phyloP scores from a whole-genome alignment of 2,888 invertebrate species.

The Tipula lateralis region DNA sequence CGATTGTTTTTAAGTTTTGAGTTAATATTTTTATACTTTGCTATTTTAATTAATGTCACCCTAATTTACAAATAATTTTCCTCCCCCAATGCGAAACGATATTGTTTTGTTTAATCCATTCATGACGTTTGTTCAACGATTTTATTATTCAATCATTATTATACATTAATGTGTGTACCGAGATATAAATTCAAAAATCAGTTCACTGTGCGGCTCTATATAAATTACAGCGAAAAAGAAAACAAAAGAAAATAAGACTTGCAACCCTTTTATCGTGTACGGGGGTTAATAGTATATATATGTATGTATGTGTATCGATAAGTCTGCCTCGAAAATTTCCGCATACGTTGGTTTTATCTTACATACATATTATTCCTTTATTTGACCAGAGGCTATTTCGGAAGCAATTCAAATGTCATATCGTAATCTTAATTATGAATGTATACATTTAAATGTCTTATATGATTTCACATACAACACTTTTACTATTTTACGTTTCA shows the following conservation, averaged over 20 bases:
- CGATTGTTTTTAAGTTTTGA: neutral
- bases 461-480: neutral
- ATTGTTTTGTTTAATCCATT: neutral
- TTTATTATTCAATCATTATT: neutral
- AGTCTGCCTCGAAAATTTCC: neutral
- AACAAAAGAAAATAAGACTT: neutral
- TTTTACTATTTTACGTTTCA: neutral
- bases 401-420: conserved; percentile 29
- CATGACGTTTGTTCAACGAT: neutral
- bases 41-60: conserved; percentile 24
- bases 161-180: neutral
- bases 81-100: neutral
- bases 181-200: neutral
- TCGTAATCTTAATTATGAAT: conserved; percentile 11
- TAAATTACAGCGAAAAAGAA: neutral
- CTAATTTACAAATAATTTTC: neutral
- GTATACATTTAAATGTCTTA: conserved; percentile 1
- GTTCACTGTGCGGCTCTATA: neutral
- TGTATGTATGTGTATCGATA: neutral
- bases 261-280: neutral
- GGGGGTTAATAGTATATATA: neutral
- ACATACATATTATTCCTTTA: neutral
- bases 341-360: neutral
- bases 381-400: conserved; percentile 33
- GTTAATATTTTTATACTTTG: conserved; percentile 2